Conservation (phyloP, 2,113 vertebrate species). For the Psittacula cyanocephala region DNA sequence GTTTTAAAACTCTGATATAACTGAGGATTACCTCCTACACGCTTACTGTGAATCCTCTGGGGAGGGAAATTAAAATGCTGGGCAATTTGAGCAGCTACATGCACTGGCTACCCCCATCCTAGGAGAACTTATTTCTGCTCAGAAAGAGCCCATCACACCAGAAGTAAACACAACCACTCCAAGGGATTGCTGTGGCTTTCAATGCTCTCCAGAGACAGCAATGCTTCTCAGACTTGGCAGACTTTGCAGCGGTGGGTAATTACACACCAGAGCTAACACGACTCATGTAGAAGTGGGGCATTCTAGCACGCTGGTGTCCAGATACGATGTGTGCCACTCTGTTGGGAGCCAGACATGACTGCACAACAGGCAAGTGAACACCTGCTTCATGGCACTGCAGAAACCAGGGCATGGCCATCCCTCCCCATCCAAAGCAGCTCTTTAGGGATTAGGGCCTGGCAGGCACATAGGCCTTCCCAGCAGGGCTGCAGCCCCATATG, state of each 20-base stretch:
- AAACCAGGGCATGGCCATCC: background rate
- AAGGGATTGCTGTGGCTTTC: background rate
- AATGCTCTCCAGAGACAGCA: background rate
- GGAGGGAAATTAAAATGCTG: background rate
- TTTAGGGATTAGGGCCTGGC: fast-evolving
- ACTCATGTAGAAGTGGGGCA: fast-evolving
- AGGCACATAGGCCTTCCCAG: background rate
- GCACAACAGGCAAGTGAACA: background rate
- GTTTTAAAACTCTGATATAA: background rate
- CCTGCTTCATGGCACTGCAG: background rate
- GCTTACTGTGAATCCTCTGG: background rate
- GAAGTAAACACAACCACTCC: background rate
- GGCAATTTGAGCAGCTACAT: background rate
- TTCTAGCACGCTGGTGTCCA: fast-evolving
- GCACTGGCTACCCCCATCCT: background rate
- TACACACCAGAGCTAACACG: fast-evolving
- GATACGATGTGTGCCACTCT: fast-evolving
- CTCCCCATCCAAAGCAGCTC: fast-evolving
- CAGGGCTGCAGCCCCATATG: fast-evolving
- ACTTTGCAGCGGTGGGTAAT: background rate
- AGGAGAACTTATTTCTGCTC: background rate
- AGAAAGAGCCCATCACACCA: background rate
- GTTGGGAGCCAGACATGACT: background rate
- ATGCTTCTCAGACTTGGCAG: background rate
- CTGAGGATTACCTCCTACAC: background rate